phyloP scores from a whole-genome alignment of 2,113 vertebrate genomes.

The Platysternon megacephalum region DNA sequence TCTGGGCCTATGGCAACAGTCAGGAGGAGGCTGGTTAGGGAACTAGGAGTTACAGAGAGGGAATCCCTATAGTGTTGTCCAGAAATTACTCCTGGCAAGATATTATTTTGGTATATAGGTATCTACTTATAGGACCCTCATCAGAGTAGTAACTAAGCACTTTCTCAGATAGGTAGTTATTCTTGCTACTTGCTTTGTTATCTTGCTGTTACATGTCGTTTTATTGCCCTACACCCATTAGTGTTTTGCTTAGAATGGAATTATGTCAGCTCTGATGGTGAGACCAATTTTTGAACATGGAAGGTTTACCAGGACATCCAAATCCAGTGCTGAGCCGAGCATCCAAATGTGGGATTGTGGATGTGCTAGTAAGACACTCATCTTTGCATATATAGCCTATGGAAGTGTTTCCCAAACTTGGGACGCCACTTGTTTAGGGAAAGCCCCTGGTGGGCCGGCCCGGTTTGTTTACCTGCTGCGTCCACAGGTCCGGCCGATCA shows the following conservation, averaged over 20 bases:
- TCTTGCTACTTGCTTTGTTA: not conserved
- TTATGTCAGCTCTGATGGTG: not conserved
- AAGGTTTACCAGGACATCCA: not conserved
- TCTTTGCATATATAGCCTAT: not conserved
- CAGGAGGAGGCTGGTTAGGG: not conserved
- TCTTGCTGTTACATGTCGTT: not conserved
- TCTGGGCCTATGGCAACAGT: not conserved
- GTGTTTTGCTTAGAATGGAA: not conserved
- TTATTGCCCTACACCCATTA: not conserved
- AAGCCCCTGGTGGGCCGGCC: too few species aligned
- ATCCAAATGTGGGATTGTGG: not conserved
- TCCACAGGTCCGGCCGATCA: too few species aligned
- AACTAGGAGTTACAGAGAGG: not conserved
- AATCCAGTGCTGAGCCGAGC: not conserved
- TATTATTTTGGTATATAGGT: not conserved
- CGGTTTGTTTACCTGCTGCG: too few species aligned
- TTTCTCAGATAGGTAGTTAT: not conserved
- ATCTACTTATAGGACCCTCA: not conserved
- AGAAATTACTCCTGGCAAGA: not conserved
- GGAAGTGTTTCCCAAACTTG: too few species aligned
- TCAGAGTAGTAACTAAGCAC: not conserved
- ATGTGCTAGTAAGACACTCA: not conserved
- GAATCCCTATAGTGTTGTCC: not conserved
- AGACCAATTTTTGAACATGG: not conserved
- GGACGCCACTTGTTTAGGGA: too few species aligned